Evolutionary conservation across 2,113 vertebrate species (phyloP).

Genomic region (Natator depressus): DNA sequence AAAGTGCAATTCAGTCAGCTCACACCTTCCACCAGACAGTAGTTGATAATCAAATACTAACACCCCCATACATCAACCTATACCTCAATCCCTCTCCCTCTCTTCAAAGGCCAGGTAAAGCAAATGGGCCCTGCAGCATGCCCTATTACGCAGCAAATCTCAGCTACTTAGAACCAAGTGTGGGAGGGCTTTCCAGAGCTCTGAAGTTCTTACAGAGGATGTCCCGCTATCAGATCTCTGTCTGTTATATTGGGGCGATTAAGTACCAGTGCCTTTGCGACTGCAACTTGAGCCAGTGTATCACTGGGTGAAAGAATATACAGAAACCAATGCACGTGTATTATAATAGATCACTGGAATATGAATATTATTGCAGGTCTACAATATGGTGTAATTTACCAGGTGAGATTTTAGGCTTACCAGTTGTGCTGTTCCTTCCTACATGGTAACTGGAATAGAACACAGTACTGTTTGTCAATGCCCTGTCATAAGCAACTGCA

Average conservation of each 20-base stretch:
- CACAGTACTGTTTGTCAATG: background rate
- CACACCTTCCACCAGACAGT: background rate
- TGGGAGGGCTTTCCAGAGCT: background rate
- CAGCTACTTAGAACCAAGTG: background rate
- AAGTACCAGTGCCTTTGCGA: background rate
- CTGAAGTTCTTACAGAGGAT: background rate
- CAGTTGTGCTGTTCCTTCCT: background rate
- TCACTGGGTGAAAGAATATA: background rate
- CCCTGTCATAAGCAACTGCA: background rate
- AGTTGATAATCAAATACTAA: background rate
- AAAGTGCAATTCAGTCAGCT: background rate
- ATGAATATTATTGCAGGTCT: background rate
- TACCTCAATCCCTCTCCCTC: background rate
- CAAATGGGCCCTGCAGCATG: background rate
- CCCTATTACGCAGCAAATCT: background rate
- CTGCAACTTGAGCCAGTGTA: background rate
- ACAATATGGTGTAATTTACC: background rate
- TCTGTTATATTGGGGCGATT: background rate
- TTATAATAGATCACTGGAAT: background rate
- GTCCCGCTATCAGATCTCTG: background rate
- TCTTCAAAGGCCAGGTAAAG: background rate
- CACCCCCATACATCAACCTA: background rate
- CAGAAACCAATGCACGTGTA: rapidly evolving
- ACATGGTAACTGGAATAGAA: background rate
- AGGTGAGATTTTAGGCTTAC: background rate